Evolutionary conservation across 2,888 invertebrate genomes (phyloP).

Genomic region (Thymelicus acteon): DNA sequence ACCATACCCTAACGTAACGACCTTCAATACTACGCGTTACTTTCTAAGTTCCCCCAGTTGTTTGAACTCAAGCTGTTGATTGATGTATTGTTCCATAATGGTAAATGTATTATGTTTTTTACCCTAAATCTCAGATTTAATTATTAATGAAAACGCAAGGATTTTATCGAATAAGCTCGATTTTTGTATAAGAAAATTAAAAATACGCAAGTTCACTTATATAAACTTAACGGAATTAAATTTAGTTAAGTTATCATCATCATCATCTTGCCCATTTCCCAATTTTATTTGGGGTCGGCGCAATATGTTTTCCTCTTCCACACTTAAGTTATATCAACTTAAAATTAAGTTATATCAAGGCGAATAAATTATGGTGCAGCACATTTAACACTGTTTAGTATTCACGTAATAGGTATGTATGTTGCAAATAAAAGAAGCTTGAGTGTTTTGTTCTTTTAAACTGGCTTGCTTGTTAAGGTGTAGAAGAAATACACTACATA

Average conservation of each 20-base stretch:
- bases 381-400: background rate
- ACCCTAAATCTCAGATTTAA: background rate
- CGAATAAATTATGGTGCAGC: background rate
- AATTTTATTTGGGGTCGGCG: too few species aligned
- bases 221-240: background rate
- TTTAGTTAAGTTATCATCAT: too few species aligned
- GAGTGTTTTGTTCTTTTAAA: too few species aligned
- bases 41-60: slow-evolving; percentile 36
- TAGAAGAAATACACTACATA: too few species aligned
- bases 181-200: background rate
- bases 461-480: too few species aligned
- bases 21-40: slow-evolving; percentile 31
- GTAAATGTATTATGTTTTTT: slow-evolving; percentile 13
- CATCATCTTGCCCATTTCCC: too few species aligned
- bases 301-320: too few species aligned
- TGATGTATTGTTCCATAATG: slow-evolving; percentile 23
- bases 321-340: too few species aligned
- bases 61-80: slow-evolving; percentile 32
- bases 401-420: too few species aligned
- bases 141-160: background rate
- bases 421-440: too few species aligned
- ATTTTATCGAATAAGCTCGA: background rate
- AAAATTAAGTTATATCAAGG: background rate
- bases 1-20: slow-evolving; percentile 4
- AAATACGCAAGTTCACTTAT: too few species aligned